Percentiles rank a stretch among this genome's conserved stretches.
Conservation (phyloP, 1,140 invertebrate species). For the Ptiloglossa arizonensis region DNA sequence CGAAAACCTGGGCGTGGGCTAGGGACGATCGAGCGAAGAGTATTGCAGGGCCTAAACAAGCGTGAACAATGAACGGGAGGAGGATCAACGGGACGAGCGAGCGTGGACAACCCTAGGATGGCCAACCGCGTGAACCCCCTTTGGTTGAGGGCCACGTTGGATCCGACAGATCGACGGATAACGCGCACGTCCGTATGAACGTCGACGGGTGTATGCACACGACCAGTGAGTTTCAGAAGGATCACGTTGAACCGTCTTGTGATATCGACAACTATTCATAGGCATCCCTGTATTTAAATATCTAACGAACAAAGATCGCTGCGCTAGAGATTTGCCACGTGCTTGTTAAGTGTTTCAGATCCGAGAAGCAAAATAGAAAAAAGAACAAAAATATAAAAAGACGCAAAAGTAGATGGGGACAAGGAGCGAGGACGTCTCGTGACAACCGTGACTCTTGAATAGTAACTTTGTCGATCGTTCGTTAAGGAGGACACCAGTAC, state of each 20-base stretch:
- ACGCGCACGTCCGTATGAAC: slow-evolving; percentile 38
- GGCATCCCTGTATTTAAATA: slow-evolving; percentile 32
- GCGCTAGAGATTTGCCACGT: slow-evolving; percentile 28
- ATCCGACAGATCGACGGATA: slow-evolving; percentile 37
- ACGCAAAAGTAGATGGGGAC: slow-evolving; percentile 16
- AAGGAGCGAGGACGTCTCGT: slow-evolving; percentile 56
- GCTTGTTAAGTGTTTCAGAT: too few relatives aligned
- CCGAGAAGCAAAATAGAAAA: slow-evolving; percentile 3
- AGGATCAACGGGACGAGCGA: too few relatives aligned
- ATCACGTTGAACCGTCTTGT: slow-evolving; percentile 51
- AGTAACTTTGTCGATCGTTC: slow-evolving; percentile 60
- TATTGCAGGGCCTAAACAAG: slow-evolving; percentile 42
- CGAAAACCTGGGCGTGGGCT: too few relatives aligned
- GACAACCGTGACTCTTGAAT: slow-evolving; percentile 59
- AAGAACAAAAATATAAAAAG: slow-evolving; percentile 6
- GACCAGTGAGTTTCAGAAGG: slow-evolving; percentile 4
- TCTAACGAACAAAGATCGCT: slow-evolving; percentile 28
- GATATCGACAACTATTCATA: slow-evolving; percentile 51
- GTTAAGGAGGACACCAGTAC: slow-evolving; percentile 63
- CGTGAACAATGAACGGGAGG: not conserved
- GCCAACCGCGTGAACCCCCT: not conserved
- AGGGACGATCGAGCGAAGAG: not conserved
- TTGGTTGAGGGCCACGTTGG: not conserved
- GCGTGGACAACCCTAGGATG: too few relatives aligned
- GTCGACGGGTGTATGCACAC: slow-evolving; percentile 15